A percentile compares a stretch with the other conserved stretches of the same genome.
Conservation (phyloP, 2,113 vertebrate species). For the Gambusia affinis region DNA sequence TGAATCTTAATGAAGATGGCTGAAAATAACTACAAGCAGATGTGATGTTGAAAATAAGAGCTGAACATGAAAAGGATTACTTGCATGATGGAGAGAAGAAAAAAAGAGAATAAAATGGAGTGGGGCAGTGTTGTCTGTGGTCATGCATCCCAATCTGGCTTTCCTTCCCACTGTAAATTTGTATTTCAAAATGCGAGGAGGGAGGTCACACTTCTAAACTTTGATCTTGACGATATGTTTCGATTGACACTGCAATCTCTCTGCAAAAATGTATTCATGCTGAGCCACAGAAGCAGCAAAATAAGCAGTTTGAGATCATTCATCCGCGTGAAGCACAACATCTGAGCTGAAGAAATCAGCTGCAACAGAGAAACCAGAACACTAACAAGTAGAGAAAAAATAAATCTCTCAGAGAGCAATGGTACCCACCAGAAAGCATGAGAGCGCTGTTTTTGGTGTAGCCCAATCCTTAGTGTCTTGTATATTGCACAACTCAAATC, state of each 20-base stretch:
- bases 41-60: constrained; percentile 2
- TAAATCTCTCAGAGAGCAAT: constrained; percentile 2
- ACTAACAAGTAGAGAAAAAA: constrained; percentile 45
- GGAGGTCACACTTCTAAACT: constrained; percentile 10
- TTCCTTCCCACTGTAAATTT: constrained; percentile 11
- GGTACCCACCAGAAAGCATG: constrained; percentile 30
- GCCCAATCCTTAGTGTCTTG: constrained; percentile 27
- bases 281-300: constrained; percentile 29
- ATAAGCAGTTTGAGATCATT: constrained; percentile 23
- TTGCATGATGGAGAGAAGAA: constrained; percentile 5
- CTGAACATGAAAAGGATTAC: constrained; percentile 9
- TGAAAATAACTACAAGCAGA: constrained; percentile 36
- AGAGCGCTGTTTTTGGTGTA: constrained; percentile 32
- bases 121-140: constrained; percentile 11
- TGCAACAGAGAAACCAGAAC: constrained; percentile 17
- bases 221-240: constrained; percentile 47
- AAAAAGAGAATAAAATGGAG: constrained; percentile 8
- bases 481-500: neutral
- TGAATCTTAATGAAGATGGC: constrained; percentile 35
- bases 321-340: constrained; percentile 42
- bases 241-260: constrained; percentile 15
- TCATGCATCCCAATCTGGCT: constrained; percentile 2
- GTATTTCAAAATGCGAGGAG: neutral
- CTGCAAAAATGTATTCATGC: constrained; percentile 10
- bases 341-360: constrained; percentile 45